Evolutionary conservation across 2,888 invertebrate species (phyloP).

Genomic region (Athripsodes cinereus): DNA sequence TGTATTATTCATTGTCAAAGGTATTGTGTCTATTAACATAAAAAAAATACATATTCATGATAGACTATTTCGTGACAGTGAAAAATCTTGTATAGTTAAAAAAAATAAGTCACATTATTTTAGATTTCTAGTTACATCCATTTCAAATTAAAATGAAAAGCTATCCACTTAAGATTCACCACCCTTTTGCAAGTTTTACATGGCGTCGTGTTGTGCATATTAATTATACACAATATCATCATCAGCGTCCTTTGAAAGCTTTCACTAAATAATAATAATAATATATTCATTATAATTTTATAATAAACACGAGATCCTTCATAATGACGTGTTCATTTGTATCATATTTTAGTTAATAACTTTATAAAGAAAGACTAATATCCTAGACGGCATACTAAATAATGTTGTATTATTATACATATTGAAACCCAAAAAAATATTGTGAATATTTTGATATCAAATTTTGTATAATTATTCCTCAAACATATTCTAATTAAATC

Average conservation of each 20-base stretch:
- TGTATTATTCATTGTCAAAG: no score
- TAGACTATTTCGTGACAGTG: no score
- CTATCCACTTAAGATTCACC: not conserved
- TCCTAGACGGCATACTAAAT: no score
- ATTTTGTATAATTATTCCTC: no score
- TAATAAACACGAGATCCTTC: not conserved
- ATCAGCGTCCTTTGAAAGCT: not conserved
- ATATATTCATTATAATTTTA: not conserved
- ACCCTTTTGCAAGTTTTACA: not conserved
- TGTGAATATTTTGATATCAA: no score
- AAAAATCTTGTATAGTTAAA: no score
- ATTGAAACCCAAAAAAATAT: not conserved
- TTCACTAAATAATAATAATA: not conserved
- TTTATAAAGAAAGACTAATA: no score
- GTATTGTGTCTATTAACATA: no score
- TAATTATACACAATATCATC: not conserved
- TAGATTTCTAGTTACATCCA: not conserved
- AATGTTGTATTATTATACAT: no score
- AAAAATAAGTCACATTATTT: no score
- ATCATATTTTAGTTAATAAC: not conserved
- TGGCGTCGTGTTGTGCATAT: not conserved
- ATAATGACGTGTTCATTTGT: not conserved
- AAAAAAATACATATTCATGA: no score
- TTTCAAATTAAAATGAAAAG: not conserved
- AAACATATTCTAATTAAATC: no score